Percentiles rank a stretch among this genome's conserved stretches.
Evolutionary conservation across 2,888 invertebrate genomes (phyloP).

Genomic region (Anthrax anthrax): DNA sequence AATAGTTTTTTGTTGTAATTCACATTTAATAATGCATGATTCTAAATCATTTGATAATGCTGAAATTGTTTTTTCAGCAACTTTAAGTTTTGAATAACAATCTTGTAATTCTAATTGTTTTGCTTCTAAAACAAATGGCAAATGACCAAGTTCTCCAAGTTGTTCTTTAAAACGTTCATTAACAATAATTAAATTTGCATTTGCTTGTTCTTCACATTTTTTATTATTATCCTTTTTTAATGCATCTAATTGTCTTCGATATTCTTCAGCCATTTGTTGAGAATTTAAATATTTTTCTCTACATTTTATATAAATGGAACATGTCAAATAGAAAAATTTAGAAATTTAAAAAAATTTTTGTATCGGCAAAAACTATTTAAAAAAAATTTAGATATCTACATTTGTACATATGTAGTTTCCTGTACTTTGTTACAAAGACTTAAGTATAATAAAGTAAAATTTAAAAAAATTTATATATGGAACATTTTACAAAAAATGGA

Average conservation of each 20-base stretch:
- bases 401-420: too few relatives aligned
- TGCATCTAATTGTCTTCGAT: constrained; percentile 7
- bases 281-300: constrained; percentile 12
- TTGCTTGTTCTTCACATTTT: constrained; percentile 3
- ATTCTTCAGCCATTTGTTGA: constrained; percentile 11
- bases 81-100: constrained; percentile 9
- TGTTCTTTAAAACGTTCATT: constrained; percentile 12
- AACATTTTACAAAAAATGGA: too few relatives aligned
- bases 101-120: constrained; percentile 11
- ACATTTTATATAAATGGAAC: too few relatives aligned
- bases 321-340: too few relatives aligned
- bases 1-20: constrained; percentile 10
- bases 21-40: constrained; percentile 13
- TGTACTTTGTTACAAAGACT: too few relatives aligned
- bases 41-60: constrained; percentile 11
- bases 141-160: constrained; percentile 9
- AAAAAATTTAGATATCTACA: too few relatives aligned
- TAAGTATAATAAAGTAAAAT: too few relatives aligned
- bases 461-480: too few relatives aligned
- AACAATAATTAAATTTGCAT: constrained; percentile 4
- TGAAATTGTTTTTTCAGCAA: constrained; percentile 10
- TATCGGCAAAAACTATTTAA: too few relatives aligned
- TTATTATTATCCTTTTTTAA: not conserved
- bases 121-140: constrained; percentile 10
- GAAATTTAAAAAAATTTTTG: too few relatives aligned